Base-by-base conservation (phyloP, 2,113 vertebrate genomes). In the Sinocyclocheilus rhinocerous region DNA sequence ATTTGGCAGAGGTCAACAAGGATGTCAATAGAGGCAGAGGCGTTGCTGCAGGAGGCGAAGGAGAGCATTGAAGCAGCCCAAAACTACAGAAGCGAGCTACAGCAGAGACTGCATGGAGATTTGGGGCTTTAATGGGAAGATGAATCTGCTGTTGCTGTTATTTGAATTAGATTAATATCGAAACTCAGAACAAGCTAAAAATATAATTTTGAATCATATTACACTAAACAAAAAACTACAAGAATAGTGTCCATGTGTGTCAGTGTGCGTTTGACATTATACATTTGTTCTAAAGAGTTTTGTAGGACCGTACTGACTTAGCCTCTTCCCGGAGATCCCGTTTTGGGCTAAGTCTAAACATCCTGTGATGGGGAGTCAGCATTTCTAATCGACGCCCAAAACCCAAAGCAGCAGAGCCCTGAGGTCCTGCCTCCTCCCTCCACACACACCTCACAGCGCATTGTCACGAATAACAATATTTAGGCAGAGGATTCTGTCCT, bases 11-110 rank as follows among this genome's bases (percentile, higher is more conserved):
- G 70, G 45, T 26, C 55, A 61, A 59, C 84, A 76, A 95, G 89
- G 89, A 95, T 95, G 95, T 95, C 94, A 89, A 91, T 91, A 52
- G 96, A 96, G 81, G 92, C 88, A 85, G 94, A 95, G 69, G 76
- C 93, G 36, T 87, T 97, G 90, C 92, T 97, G 92, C 96, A 95
- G 93, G 97, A 99, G 95, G 97, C 97, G 1, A 96, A 95, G 67
- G 97, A 98, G 92, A 98, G 95, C 94, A 97, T 99, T 73, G 97
- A 97, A 92, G 97, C 97, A 18, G 97, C 97, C 55, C 96, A 96
- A 90, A 97, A 96, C 94, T 97, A 98, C 93, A 94, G 95, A 90
- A 94, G 92, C n/a, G 97, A 98, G 86, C 95, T 99, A 78, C 95
- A 95, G 92, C 96, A 96, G 91, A 93, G 97, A 9, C 93, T 99